Conservation (phyloP, 2,797 vertebrate species). For the Epinephelus malabaricus region DNA sequence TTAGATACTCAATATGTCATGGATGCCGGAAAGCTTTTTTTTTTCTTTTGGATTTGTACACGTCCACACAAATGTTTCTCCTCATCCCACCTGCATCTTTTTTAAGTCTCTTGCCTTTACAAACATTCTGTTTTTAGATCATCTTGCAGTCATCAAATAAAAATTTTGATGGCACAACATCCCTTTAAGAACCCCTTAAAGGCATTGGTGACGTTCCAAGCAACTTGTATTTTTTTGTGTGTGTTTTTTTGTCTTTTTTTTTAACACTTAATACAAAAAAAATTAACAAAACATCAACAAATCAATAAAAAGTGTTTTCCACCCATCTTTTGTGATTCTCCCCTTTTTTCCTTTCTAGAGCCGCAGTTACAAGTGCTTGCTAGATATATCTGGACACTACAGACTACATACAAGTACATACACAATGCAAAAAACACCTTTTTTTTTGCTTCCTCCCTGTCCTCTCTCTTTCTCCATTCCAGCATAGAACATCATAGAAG, state of each 20-base stretch:
- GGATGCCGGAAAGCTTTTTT: constrained; percentile 67
- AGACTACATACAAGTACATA: constrained; percentile 74
- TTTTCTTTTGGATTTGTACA: constrained; percentile 65
- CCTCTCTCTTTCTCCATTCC: constrained; percentile 83
- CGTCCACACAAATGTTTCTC: constrained; percentile 70
- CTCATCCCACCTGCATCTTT: constrained; percentile 59
- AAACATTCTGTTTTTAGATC: constrained; percentile 82
- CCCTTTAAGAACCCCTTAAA: constrained; percentile 87
- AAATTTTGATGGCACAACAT: constrained; percentile 74
- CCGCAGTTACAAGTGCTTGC: constrained; percentile 57
- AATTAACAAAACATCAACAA: constrained; percentile 66
- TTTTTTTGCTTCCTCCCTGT: constrained; percentile 27
- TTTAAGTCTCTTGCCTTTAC: constrained; percentile 71
- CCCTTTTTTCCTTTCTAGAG: constrained; percentile 32
- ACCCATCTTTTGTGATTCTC: constrained; percentile 43
- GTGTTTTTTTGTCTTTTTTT: constrained; percentile 57
- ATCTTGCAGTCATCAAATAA: constrained; percentile 70
- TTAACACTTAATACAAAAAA: constrained; percentile 74
- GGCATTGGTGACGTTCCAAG: constrained; percentile 84
- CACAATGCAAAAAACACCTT: constrained; percentile 64
- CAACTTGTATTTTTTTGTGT: constrained; percentile 63
- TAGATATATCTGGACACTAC: constrained; percentile 75
- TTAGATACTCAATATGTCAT: constrained; percentile 80
- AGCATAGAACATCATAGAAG: constrained; percentile 85
- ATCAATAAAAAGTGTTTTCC: constrained; percentile 69